Conservation (phyloP, 2,888 invertebrate species). For the Lepas anatifera region DNA sequence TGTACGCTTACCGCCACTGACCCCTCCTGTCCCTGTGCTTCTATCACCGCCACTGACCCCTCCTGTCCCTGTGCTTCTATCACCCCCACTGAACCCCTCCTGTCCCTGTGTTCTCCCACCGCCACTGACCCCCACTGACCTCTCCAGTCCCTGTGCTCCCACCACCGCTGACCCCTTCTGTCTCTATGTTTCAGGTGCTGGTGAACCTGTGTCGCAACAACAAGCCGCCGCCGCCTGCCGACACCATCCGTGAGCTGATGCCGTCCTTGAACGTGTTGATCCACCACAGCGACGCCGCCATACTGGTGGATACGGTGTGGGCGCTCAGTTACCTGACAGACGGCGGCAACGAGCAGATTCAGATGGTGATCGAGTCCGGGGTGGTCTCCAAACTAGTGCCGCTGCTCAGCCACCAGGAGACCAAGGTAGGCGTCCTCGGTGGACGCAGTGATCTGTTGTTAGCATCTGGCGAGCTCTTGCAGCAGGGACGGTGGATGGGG, state of each 20-base stretch:
- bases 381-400: slow-evolving; percentile 92
- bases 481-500: too few relatives aligned
- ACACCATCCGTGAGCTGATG: slow-evolving; percentile 81
- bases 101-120: background rate
- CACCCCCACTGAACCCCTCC: too few relatives aligned
- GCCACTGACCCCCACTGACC: background rate
- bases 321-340: slow-evolving; percentile 95
- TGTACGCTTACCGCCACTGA: background rate
- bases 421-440: slow-evolving; percentile 46
- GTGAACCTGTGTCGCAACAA: slow-evolving; percentile 91
- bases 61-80: background rate
- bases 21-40: too few relatives aligned
- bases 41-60: too few relatives aligned
- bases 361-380: slow-evolving; percentile 88
- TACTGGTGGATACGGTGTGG: slow-evolving; percentile 96
- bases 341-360: slow-evolving; percentile 94
- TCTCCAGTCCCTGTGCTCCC: too few relatives aligned
- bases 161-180: too few relatives aligned
- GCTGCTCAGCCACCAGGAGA: slow-evolving; percentile 87
- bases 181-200: too few relatives aligned
- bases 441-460: too few relatives aligned
- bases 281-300: slow-evolving; percentile 87
- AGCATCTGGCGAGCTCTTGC: too few relatives aligned
- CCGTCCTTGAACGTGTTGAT: slow-evolving; percentile 89
- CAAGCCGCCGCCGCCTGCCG: slow-evolving; percentile 77